A percentile compares a stretch with the other conserved stretches of the same genome.
Conservation (phyloP, 2,113 vertebrate genomes). For the Blennius ocellaris region DNA sequence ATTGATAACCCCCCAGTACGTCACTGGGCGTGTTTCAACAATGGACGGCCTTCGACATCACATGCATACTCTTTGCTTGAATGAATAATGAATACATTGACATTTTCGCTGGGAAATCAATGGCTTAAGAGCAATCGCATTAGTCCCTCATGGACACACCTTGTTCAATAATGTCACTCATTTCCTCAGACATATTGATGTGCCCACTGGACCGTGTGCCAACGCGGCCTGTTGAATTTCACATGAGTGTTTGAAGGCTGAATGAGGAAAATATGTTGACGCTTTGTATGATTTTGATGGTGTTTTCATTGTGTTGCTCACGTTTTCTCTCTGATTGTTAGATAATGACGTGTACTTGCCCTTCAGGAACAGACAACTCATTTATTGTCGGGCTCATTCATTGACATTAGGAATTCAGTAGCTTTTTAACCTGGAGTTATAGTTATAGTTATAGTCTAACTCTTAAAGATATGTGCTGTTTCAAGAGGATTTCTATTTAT, state of each 20-base stretch:
- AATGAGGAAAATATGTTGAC: slow-evolving; percentile 9
- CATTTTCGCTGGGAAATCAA: slow-evolving; percentile 79
- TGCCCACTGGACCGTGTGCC: slow-evolving; percentile 33
- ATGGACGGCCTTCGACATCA: slow-evolving; percentile 54
- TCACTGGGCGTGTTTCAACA: slow-evolving; percentile 41
- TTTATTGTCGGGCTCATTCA: too few relatives aligned
- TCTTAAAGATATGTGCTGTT: too few relatives aligned
- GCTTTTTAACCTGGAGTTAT: too few relatives aligned
- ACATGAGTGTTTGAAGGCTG: slow-evolving; percentile 37
- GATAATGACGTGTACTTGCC: slow-evolving; percentile 34
- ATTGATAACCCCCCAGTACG: slow-evolving; percentile 16
- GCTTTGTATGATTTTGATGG: slow-evolving; percentile 8
- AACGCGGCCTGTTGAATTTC: slow-evolving; percentile 66
- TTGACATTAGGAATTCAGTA: too few relatives aligned
- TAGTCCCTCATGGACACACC: slow-evolving; percentile 67
- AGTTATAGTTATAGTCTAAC: too few relatives aligned
- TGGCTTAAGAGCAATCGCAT: slow-evolving; percentile 69
- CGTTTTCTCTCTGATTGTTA: neutral
- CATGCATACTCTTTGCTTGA: slow-evolving; percentile 48
- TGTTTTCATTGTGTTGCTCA: slow-evolving; percentile 10
- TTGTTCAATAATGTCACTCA: slow-evolving; percentile 68
- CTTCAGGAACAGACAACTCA: slow-evolving; percentile 28
- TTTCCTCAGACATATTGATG: slow-evolving; percentile 72
- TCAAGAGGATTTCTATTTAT: too few relatives aligned
- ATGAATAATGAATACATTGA: slow-evolving; percentile 82